Conservation (phyloP, 2,888 invertebrate genomes). For the Xestia sexstrigata region DNA sequence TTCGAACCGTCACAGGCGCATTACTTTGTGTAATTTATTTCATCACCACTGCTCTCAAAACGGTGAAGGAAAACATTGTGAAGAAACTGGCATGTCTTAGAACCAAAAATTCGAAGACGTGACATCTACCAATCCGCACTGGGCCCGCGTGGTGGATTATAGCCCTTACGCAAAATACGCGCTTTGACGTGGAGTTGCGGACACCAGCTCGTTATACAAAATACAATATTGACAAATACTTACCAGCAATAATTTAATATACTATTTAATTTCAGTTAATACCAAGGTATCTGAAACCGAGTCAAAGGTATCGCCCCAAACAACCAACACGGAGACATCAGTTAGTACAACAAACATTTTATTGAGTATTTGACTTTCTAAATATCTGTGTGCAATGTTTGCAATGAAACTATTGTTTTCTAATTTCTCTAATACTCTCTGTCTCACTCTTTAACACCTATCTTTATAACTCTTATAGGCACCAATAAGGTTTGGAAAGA, state of each 20-base stretch:
- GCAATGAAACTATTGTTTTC: constrained; percentile 74
- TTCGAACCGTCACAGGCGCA: no score
- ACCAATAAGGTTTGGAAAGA: constrained; percentile 88
- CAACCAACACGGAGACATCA: constrained; percentile 72
- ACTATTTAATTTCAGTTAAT: constrained; percentile 78
- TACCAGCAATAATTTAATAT: neutral
- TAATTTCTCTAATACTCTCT: constrained; percentile 72
- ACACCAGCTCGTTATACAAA: no score
- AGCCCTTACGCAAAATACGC: no score
- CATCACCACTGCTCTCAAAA: no score
- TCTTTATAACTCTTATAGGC: constrained; percentile 83
- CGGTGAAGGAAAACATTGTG: no score
- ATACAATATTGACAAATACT: no score
- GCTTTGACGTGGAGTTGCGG: no score
- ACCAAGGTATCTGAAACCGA: constrained; percentile 83
- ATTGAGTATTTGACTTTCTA: constrained; percentile 69
- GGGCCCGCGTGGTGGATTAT: no score
- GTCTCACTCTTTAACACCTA: constrained; percentile 70
- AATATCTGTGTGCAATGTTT: constrained; percentile 75
- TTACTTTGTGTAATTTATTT: no score
- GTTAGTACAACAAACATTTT: constrained; percentile 75
- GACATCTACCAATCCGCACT: no score
- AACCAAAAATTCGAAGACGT: no score
- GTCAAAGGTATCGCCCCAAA: constrained; percentile 73
- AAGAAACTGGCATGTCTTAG: no score